phyloP scores from a whole-genome alignment of 1,140 invertebrate species.

The Brachionus manjavacas region DNA sequence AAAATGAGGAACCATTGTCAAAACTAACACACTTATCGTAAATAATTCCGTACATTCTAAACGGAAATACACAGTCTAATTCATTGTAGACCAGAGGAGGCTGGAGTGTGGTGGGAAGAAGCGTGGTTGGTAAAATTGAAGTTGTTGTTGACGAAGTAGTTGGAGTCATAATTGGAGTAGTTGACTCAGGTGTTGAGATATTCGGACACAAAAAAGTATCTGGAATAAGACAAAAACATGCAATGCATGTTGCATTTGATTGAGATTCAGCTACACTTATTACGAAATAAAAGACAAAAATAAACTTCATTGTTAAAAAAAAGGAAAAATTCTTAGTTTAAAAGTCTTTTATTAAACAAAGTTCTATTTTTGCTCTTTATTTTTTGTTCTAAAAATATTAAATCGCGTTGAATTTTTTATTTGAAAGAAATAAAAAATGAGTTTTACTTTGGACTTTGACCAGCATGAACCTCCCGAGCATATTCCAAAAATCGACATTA shows the following conservation, averaged over 20 bases:
- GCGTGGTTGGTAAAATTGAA: not conserved
- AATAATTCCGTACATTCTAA: not conserved
- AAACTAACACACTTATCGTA: slow-evolving; percentile 1
- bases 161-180: not conserved
- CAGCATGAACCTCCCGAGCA: not conserved
- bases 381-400: not conserved
- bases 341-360: not conserved
- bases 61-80: slow-evolving; percentile 34
- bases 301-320: not conserved
- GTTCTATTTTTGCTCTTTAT: not conserved
- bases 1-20: not conserved
- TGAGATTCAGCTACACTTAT: not conserved
- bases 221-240: not conserved
- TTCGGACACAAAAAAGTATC: not conserved
- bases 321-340: not conserved
- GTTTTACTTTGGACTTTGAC: slow-evolving; percentile 14
- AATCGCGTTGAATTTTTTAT: not conserved
- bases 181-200: not conserved
- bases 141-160: not conserved
- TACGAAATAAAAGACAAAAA: not conserved
- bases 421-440: not conserved
- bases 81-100: not conserved
- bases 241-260: not conserved
- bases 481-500: not conserved
- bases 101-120: not conserved